These are phyloP conservation scores for Caenorhabditis sp. DNA, from an alignment of 2,888 invertebrate species.

Conservation along the genomic window DNA sequence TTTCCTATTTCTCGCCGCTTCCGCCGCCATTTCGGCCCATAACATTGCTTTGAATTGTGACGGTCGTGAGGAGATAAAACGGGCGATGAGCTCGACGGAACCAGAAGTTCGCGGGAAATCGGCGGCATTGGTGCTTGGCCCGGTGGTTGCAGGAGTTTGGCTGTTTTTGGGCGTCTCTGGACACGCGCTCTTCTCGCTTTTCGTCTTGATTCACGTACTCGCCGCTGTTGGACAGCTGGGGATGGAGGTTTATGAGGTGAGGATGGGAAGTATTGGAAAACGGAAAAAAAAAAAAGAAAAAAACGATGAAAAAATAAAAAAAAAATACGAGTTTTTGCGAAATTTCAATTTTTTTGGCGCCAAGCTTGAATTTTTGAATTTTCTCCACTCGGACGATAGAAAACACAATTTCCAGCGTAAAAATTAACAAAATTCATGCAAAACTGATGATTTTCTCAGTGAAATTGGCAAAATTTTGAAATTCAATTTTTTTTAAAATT, in stretches of 20 bases:
- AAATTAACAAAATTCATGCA: no score
- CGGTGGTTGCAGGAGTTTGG: constrained; percentile 41
- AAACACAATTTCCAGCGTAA: no score
- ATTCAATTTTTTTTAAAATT: no score
- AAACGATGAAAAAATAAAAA: no score
- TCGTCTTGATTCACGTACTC: constrained; percentile 50
- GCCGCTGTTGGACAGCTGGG: constrained; percentile 55
- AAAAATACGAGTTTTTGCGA: no score
- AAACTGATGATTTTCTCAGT: no score
- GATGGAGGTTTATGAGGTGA: constrained; percentile 55
- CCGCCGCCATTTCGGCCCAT: constrained; percentile 39
- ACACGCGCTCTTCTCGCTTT: constrained; percentile 53
- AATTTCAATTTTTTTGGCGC: no score
- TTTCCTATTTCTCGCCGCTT: constrained; percentile 24
- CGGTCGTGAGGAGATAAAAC: constrained; percentile 49
- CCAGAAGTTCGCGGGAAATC: constrained; percentile 34
- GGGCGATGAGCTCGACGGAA: neutral
- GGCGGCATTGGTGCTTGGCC: constrained; percentile 38
- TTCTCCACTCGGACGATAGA: no score
- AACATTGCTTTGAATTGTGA: constrained; percentile 38
- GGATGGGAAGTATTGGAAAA: no score
- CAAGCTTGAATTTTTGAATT: no score
- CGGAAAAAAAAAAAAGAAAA: no score
- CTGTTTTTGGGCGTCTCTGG: constrained; percentile 54
- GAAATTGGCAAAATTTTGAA: no score